phyloP scores from a whole-genome alignment of 2,113 vertebrate genomes.

The Sturnira hondurensis region DNA sequence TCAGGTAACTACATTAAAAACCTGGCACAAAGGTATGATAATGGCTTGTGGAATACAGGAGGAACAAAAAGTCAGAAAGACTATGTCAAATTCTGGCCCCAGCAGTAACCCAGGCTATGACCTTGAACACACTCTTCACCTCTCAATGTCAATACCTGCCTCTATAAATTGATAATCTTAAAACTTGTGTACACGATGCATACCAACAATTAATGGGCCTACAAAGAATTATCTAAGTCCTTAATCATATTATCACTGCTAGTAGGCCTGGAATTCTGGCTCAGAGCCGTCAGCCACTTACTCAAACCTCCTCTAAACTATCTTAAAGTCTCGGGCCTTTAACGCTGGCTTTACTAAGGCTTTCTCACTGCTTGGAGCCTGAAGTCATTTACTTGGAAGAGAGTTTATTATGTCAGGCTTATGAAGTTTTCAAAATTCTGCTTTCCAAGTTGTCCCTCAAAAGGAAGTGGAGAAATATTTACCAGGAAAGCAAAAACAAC shows the following conservation, averaged over 20 bases:
- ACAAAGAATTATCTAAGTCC: constrained; percentile 38
- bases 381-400: not conserved
- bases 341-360: not conserved
- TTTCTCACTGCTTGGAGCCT: not conserved
- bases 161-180: constrained; percentile 30
- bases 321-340: not conserved
- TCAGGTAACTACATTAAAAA: not conserved
- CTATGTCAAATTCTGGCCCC: not conserved
- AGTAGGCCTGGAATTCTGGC: constrained; percentile 27
- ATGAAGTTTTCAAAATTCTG: constrained; percentile 13
- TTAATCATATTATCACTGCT: constrained; percentile 50
- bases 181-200: not conserved
- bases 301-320: constrained; percentile 40
- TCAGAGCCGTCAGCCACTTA: not conserved
- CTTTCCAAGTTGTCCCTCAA: constrained; percentile 4
- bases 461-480: not conserved
- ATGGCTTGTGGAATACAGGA: not conserved
- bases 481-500: constrained; percentile 11
- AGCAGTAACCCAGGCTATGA: not conserved
- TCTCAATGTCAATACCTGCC: constrained; percentile 15
- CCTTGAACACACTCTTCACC: not conserved
- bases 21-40: not conserved
- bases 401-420: not conserved
- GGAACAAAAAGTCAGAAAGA: constrained; percentile 25
- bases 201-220: constrained; percentile 35